These are phyloP conservation scores for Dendroctonus valens DNA, from an alignment of 1,140 invertebrate genomes.

Conservation along the genomic window DNA sequence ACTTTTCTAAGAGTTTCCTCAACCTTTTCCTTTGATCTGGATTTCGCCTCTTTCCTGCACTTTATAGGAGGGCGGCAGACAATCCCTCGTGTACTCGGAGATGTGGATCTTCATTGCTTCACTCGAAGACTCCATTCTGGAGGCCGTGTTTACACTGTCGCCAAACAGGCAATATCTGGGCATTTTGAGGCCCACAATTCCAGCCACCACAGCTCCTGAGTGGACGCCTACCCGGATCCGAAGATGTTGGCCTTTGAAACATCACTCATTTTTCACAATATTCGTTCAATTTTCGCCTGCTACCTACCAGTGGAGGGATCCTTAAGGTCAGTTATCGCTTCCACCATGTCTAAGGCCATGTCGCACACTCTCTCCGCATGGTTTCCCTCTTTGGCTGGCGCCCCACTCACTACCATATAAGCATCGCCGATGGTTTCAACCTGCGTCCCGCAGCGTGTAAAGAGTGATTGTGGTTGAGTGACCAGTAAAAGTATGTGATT, in stretches of 20 bases:
- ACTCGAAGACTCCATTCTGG: constrained; percentile 88
- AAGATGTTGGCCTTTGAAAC: constrained; percentile 72
- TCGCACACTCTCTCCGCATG: constrained; percentile 94
- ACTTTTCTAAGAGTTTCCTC: constrained; percentile 8
- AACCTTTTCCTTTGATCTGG: constrained; percentile 84
- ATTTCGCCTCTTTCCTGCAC: constrained; percentile 80
- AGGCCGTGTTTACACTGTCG: constrained; percentile 90
- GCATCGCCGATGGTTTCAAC: constrained; percentile 97
- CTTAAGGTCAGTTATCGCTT: constrained; percentile 85
- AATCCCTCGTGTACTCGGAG: constrained; percentile 79
- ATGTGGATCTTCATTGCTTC: constrained; percentile 94
- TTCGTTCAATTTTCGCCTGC: background rate
- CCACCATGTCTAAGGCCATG: constrained; percentile 95
- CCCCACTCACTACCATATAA: constrained; percentile 95
- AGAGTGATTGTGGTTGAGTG: constrained; percentile 23
- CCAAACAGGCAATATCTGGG: constrained; percentile 88
- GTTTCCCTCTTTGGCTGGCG: constrained; percentile 83
- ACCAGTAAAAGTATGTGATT: constrained; percentile 9
- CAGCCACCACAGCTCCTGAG: constrained; percentile 88
- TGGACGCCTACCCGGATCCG: constrained; percentile 88
- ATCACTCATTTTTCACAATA: background rate
- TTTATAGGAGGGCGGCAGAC: constrained; percentile 73
- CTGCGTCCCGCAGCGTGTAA: constrained; percentile 53
- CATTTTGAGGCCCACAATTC: constrained; percentile 95
- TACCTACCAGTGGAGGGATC: constrained; percentile 82